Evolutionary conservation across 2,797 vertebrate species (phyloP).

Genomic region (Yasuhikotakia modesta): DNA sequence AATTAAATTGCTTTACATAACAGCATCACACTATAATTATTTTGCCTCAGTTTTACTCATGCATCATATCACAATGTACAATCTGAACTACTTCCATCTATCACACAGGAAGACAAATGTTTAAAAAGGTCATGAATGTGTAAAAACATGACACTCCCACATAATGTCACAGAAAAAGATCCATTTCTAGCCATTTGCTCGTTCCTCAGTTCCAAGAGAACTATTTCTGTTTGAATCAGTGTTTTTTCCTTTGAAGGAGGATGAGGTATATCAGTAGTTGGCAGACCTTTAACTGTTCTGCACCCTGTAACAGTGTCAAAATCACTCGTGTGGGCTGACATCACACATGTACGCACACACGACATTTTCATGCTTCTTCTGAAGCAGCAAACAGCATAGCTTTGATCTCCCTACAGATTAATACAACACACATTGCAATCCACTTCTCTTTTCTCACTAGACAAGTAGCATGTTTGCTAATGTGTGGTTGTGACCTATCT

Average conservation of each 20-base stretch:
- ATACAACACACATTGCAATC: constrained; percentile 71
- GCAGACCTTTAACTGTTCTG: constrained; percentile 16
- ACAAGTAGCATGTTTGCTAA: constrained; percentile 72
- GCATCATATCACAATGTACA: constrained; percentile 14
- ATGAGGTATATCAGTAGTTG: constrained; percentile 30
- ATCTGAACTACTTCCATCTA: constrained; percentile 22
- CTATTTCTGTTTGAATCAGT: constrained; percentile 22
- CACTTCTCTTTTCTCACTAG: constrained; percentile 63
- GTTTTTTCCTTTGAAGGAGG: constrained; percentile 34
- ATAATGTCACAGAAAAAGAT: constrained; percentile 36
- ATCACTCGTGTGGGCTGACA: constrained; percentile 63
- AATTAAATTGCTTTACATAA: background rate
- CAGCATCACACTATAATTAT: background rate
- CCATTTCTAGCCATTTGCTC: constrained; percentile 12
- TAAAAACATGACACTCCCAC: constrained; percentile 29
- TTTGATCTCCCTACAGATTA: constrained; percentile 39
- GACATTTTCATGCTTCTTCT: background rate
- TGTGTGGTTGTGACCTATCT: constrained; percentile 73
- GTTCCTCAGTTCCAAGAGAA: constrained; percentile 27
- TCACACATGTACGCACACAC: background rate
- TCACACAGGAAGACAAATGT: constrained; percentile 38
- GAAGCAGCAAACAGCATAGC: constrained; percentile 21
- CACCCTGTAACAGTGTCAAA: constrained; percentile 19
- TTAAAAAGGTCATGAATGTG: constrained; percentile 22
- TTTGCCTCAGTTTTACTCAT: background rate